Evolutionary conservation across 1,140 invertebrate genomes (phyloP), one percentile per base, ranked within the genome.

Genomic region (Trachelipus rathkii): DNA sequence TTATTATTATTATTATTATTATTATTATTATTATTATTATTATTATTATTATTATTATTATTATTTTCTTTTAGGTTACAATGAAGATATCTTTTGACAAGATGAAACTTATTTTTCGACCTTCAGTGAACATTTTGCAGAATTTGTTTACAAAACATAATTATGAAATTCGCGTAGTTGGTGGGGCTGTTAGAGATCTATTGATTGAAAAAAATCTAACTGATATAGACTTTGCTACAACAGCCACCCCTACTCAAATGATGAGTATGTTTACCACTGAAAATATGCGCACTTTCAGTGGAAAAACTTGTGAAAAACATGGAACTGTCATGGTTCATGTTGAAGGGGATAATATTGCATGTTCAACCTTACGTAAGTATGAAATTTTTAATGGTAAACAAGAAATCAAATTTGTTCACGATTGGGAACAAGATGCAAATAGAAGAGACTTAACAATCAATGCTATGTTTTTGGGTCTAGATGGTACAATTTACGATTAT

Each of bases 171-270:
- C 66, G 81, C n/a, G 71, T 82, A 6, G 81, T 79, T 10, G 81
- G 81, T 24, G 81, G 81, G 13, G 81, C 80, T 15, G 81, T 82
- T 46, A 44, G 97, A 74, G 98, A 99, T 87, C 86, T 99, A 21
- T 83, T 99, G n/a, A 90, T 93, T 88, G 90, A 90, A 4, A 90
- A 89, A 72, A 84, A 86, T 67, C 96, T 97, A 2, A 91, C 91
- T 83, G 98, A 99, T 87, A 85, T 99, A 46, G 98, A 99, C 85
- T 98, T 99, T 88, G 97, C 98, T 3, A 98, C 97, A 10, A 93
- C 92, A 50, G 98, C 97, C 6, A 99, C 96, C 2, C 98, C 98
- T 0, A 87, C 91, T 21, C 87, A 99, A 87, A 99, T 99, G 96
- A 97, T 96, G 85, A 87, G 91, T 72, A 94, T 99, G 90, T 98